phyloP scores from a whole-genome alignment of 2,888 invertebrate species.

The Galeopsomyia nigrocyanea region DNA sequence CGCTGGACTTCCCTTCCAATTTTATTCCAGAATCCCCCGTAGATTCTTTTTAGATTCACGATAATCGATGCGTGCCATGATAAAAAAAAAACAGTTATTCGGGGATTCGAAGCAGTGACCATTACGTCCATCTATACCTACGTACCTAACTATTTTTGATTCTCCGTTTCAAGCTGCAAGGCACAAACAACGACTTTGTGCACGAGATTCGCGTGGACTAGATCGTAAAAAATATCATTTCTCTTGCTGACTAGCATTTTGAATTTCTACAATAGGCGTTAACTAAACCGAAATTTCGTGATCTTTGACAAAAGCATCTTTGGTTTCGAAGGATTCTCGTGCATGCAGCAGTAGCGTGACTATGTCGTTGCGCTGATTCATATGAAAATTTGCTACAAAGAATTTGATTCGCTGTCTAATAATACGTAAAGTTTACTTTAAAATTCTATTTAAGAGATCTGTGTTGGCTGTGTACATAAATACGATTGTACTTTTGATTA shows the following conservation, averaged over 20 bases:
- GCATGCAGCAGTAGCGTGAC: constrained; percentile 4
- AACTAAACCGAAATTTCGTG: not conserved
- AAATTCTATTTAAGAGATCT: constrained; percentile 56
- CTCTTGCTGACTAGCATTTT: constrained; percentile 37
- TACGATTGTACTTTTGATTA: constrained; percentile 68
- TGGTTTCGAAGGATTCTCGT: constrained; percentile 43
- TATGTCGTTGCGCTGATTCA: not conserved
- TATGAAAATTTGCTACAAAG: no score
- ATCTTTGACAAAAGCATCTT: constrained; percentile 29
- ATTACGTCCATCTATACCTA: constrained; percentile 48
- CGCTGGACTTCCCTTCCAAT: not conserved
- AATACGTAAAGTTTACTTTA: constrained; percentile 51
- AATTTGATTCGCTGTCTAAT: not conserved
- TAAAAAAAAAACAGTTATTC: not conserved
- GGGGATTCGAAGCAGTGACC: constrained; percentile 29
- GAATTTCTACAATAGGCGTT: constrained; percentile 24
- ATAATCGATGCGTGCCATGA: not conserved
- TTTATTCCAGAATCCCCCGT: not conserved
- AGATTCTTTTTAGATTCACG: not conserved
- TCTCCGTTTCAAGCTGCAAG: constrained; percentile 64
- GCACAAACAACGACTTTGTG: constrained; percentile 63
- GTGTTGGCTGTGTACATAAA: constrained; percentile 66
- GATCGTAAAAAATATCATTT: constrained; percentile 28
- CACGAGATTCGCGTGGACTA: constrained; percentile 27
- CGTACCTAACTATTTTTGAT: constrained; percentile 53